Conservation (phyloP, 1,140 invertebrate genomes). For the Magallana gigas region DNA sequence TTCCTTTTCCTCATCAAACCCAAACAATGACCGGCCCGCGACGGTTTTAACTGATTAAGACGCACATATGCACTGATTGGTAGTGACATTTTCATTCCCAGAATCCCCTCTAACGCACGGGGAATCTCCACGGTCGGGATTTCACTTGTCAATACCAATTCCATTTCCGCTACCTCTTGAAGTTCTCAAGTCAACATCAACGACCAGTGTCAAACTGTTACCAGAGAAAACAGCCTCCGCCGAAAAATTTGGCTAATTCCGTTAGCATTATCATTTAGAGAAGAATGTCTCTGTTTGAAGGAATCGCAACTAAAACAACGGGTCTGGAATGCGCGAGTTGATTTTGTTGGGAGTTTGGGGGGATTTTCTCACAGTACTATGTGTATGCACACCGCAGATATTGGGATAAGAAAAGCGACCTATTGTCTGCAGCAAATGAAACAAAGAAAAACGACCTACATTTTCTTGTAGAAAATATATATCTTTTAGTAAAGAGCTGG, state of each 20-base stretch:
- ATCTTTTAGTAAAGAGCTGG: no score
- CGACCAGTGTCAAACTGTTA: slow-evolving; percentile 22
- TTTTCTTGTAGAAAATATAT: no score
- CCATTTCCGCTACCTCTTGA: not conserved
- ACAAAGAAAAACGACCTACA: no score
- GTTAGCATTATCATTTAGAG: not conserved
- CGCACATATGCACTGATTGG: not conserved
- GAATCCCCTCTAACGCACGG: not conserved
- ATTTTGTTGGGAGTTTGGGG: not conserved
- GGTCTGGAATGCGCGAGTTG: slow-evolving; percentile 1
- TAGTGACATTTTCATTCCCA: not conserved
- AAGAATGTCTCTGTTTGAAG: not conserved
- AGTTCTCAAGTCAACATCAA: slow-evolving; percentile 18
- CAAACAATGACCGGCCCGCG: not conserved
- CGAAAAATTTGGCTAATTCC: slow-evolving; percentile 30
- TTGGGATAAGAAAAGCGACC: not conserved
- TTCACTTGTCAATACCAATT: slow-evolving; percentile 33
- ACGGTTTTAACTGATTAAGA: not conserved
- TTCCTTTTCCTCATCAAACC: not conserved
- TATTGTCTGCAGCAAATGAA: not conserved
- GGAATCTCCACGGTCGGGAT: not conserved
- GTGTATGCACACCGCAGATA: not conserved
- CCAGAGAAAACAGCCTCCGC: not conserved
- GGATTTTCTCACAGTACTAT: slow-evolving; percentile 3
- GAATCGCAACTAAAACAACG: not conserved